Percentiles rank a stretch among this genome's conserved stretches.
phyloP scores from a whole-genome alignment of 2,113 vertebrate species.

The Cyanocitta stelleri region DNA sequence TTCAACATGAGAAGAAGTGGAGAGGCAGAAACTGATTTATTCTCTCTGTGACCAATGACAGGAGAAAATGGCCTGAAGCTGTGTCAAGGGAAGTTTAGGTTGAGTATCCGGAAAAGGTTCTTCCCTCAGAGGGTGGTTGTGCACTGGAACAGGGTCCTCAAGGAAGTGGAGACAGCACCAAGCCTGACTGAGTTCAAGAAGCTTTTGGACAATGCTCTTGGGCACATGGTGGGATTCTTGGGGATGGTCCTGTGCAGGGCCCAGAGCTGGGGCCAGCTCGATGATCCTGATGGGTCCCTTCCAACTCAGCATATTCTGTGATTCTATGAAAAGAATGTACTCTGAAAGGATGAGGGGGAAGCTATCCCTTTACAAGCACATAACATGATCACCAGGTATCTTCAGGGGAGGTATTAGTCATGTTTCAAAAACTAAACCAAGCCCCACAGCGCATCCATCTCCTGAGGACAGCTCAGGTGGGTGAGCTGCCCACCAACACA shows the following conservation, averaged over 20 bases:
- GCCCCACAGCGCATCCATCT: accelerated
- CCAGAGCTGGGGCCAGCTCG: accelerated
- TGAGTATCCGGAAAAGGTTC: background rate
- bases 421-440: background rate
- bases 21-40: background rate
- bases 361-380: background rate
- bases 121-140: background rate
- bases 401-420: background rate
- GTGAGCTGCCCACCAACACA: background rate
- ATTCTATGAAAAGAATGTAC: background rate
- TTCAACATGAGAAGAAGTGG: background rate
- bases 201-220: background rate
- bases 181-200: background rate
- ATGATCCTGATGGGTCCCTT: background rate
- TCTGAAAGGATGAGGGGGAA: background rate
- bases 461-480: background rate
- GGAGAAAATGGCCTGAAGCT: background rate
- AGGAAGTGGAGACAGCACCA: background rate
- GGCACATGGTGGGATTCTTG: background rate
- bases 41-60: background rate
- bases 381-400: background rate
- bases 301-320: background rate
- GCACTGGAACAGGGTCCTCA: background rate
- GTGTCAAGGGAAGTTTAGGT: background rate
- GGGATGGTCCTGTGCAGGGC: background rate